phyloP scores from a whole-genome alignment of 2,797 vertebrate genomes.

The Notamacropus eugenii region DNA sequence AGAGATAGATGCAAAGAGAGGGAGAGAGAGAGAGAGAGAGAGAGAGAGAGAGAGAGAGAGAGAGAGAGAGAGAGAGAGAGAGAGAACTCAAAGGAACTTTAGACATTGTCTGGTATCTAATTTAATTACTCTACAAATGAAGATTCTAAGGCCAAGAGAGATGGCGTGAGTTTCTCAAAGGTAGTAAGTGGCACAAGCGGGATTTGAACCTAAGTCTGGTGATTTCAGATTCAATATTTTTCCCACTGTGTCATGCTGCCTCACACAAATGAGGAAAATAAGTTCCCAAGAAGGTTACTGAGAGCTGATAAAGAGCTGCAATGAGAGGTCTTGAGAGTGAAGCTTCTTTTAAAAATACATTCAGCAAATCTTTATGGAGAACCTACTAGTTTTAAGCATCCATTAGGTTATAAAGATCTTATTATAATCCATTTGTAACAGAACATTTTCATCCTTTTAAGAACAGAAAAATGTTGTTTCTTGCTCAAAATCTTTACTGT shows the following conservation, averaged over 20 bases:
- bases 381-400: neutral
- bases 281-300: neutral
- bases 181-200: neutral
- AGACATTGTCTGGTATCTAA: neutral
- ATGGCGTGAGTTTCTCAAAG: neutral
- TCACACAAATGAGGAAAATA: neutral
- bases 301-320: neutral
- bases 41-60: no score
- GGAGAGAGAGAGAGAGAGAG: no score
- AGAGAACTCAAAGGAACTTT: no score
- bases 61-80: no score
- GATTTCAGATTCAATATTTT: neutral
- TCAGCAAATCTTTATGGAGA: neutral
- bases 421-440: neutral
- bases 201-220: neutral
- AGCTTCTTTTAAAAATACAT: neutral
- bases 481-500: neutral
- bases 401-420: neutral
- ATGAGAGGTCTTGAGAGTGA: neutral
- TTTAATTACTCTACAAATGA: neutral
- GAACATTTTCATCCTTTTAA: constrained; percentile 19
- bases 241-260: neutral
- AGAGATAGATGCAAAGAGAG: no score
- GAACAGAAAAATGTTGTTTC: constrained; percentile 15
- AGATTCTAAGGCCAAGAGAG: neutral